phyloP scores from a whole-genome alignment of 2,888 invertebrate genomes.

The Hirudinaria manillensis region DNA sequence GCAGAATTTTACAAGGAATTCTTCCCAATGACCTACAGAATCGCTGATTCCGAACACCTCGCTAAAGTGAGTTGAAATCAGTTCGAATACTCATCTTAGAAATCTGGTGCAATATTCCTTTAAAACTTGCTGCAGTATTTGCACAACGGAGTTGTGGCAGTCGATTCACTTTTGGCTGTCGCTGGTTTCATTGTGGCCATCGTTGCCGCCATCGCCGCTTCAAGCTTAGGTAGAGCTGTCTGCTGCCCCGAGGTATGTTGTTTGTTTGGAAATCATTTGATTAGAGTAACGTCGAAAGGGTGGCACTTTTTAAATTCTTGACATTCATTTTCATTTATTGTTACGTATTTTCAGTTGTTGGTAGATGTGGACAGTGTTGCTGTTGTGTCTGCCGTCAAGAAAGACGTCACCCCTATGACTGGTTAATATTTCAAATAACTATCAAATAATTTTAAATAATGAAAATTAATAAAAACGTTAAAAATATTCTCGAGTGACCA shows the following conservation, averaged over 20 bases:
- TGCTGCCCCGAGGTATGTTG: conserved; percentile 16
- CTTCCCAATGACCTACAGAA: conserved; percentile 18
- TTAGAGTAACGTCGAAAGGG: neutral
- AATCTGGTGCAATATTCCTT: too few relatives aligned
- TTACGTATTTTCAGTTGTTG: neutral
- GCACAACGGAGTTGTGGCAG: conserved; percentile 14
- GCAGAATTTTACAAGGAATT: neutral
- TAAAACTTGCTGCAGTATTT: neutral
- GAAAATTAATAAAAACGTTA: too few relatives aligned
- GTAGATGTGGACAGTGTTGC: neutral
- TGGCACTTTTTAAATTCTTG: neutral
- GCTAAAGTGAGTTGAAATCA: neutral
- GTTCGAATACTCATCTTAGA: neutral
- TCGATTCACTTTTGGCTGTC: conserved; percentile 16
- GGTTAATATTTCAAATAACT: neutral
- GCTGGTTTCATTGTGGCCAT: conserved; percentile 10
- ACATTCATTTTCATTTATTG: neutral
- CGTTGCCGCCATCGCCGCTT: neutral
- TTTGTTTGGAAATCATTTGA: neutral
- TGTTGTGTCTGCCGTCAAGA: neutral
- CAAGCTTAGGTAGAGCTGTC: neutral
- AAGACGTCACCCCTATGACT: neutral
- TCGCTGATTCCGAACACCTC: neutral
- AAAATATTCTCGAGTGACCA: too few relatives aligned
- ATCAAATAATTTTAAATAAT: neutral